phyloP scores from a whole-genome alignment of 2,113 vertebrate genomes.

The Gopherus evgoodei region DNA sequence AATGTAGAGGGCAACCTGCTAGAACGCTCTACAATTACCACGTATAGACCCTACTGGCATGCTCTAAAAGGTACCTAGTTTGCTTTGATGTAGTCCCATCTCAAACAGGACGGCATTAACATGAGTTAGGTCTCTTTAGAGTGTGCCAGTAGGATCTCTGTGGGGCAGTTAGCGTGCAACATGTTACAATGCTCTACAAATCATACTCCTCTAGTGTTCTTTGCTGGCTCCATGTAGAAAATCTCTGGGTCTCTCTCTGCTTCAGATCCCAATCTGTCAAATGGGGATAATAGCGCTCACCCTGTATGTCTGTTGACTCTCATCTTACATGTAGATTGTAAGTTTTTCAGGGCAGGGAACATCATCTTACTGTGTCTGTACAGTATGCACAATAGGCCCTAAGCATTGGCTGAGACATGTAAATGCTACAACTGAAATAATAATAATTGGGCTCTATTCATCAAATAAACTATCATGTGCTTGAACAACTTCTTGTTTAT shows the following conservation, averaged over 20 bases:
- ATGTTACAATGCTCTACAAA: neutral
- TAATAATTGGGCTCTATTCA: neutral
- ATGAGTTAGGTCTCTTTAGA: neutral
- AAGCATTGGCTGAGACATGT: neutral
- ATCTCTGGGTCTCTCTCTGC: neutral
- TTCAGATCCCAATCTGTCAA: neutral
- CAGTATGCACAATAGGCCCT: neutral
- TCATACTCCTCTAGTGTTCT: neutral
- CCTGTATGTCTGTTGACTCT: neutral
- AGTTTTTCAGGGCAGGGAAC: neutral
- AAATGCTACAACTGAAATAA: neutral
- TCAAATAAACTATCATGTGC: neutral
- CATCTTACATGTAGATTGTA: neutral
- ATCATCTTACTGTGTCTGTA: neutral
- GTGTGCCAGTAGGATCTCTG: neutral
- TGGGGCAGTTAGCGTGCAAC: neutral
- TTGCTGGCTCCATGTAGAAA: neutral
- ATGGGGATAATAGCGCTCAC: neutral
- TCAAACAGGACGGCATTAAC: neutral
- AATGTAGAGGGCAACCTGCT: neutral
- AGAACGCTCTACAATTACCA: neutral
- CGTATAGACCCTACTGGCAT: neutral
- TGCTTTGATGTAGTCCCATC: neutral
- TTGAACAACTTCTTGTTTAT: fast-evolving
- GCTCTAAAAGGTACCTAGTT: neutral